Base-by-base conservation (phyloP, 2,888 invertebrate genomes). In the Dugesia japonica region DNA sequence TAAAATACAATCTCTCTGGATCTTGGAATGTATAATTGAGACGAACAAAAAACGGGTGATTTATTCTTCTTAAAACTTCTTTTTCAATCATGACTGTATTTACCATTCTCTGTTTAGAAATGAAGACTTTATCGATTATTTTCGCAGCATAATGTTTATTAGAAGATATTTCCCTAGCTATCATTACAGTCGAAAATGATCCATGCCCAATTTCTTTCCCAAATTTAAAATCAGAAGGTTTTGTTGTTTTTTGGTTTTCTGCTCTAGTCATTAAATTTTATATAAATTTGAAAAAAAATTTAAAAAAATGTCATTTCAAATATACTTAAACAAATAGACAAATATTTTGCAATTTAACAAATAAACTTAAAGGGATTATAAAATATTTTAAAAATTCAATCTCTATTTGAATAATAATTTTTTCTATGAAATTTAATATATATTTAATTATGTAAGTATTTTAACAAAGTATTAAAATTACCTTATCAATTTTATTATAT, bases 11-110 rank as follows among this genome's bases (percentile, higher is more conserved):
- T 82, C 92, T 88, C 81, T 91, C 90, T 31, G 88, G 84, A 84
- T 97, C 95, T 87, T 99, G 97, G 87, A 98, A 99, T 78, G 97
- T 94, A 86, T 92, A 94, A 85, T 90, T 92, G 78, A 99, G 88
- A 83, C 90, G 90, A 76, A 95, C 92, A 84, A 98, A 92, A 84
- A 92, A 94, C 79, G 92, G 90, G 78, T 89, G 88, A 75, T 84
- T 83, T 79, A 89, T 88, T 80, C 89, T 90, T 81, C 94, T 86
- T 86, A 90, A 89, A 28, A 93, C 92, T 83, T 94, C 92, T 84
- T 93, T 94, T 86, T 99, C 98, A 71, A 94, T 88, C 84, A 90
- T 90, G 78, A 97, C 90, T 85, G 93, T 92, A 83, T 92, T 90
- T 81, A 90, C 89, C 86, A 97, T 97, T 84, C 90, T 91, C 86